These are phyloP conservation scores for Rhynchomys soricoides DNA, from an alignment of 2,113 vertebrate species.

Conservation along the genomic window DNA sequence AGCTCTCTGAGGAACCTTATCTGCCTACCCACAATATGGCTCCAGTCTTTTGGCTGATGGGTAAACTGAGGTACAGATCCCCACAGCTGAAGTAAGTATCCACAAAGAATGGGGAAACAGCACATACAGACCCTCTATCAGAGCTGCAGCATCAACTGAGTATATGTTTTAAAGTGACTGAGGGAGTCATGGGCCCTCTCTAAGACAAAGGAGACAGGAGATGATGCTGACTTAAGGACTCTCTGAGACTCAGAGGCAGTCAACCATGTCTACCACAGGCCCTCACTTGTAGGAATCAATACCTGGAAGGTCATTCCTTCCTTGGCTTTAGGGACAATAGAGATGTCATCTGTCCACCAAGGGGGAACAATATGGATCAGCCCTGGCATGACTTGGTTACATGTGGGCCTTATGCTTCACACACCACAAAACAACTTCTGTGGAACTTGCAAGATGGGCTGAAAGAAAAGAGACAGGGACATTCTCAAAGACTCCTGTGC, in stretches of 20 bases:
- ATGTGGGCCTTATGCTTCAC: not conserved
- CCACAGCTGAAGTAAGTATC: not conserved
- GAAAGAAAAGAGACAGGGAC: too few relatives aligned
- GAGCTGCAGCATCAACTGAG: not conserved
- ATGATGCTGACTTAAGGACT: not conserved
- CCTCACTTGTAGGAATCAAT: not conserved
- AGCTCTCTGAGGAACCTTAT: not conserved
- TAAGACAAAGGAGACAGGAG: not conserved
- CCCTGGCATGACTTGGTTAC: not conserved
- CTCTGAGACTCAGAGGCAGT: not conserved
- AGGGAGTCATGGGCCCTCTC: not conserved
- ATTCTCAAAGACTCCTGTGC: too few relatives aligned
- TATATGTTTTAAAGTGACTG: not conserved
- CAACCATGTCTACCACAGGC: rapidly evolving
- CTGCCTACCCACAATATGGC: not conserved
- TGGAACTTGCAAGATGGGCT: not conserved
- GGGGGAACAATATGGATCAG: not conserved
- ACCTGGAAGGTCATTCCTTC: not conserved
- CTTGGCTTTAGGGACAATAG: not conserved
- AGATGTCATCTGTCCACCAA: not conserved
- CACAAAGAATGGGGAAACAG: not conserved
- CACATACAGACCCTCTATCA: not conserved
- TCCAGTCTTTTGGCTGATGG: not conserved
- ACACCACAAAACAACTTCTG: not conserved
- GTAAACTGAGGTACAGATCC: not conserved